These are phyloP conservation scores for Gymnosoma rotundatum DNA, from an alignment of 2,888 invertebrate genomes.

Conservation along the genomic window DNA sequence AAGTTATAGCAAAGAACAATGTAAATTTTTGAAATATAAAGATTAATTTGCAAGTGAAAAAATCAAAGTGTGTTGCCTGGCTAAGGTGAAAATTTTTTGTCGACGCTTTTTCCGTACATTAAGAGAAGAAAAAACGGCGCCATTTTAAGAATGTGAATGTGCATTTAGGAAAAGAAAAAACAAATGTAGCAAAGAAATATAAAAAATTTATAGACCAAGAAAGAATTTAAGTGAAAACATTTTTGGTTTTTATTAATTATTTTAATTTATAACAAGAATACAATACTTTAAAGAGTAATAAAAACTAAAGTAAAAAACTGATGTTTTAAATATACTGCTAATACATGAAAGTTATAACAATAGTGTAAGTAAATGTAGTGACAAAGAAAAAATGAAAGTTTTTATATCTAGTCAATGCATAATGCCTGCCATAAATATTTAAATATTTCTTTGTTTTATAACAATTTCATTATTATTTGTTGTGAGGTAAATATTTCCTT, in stretches of 20 bases:
- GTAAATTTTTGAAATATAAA: slow-evolving; percentile 42
- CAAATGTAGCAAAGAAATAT: slow-evolving; percentile 52
- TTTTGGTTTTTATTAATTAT: slow-evolving; percentile 54
- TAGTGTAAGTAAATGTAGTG: slow-evolving; percentile 58
- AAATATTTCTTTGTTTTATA: slow-evolving; percentile 56
- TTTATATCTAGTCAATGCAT: slow-evolving; percentile 6
- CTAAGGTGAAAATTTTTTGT: slow-evolving; percentile 73
- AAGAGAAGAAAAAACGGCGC: slow-evolving; percentile 79
- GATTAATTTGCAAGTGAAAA: slow-evolving; percentile 50
- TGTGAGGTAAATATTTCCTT: not conserved
- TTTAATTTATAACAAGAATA: slow-evolving; percentile 40
- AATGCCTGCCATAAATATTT: slow-evolving; percentile 17
- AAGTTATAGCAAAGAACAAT: slow-evolving; percentile 52
- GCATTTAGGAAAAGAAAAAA: slow-evolving; percentile 70
- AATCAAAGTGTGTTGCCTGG: slow-evolving; percentile 55
- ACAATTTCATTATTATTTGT: slow-evolving; percentile 8
- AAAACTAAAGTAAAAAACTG: slow-evolving; percentile 37
- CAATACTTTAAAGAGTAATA: slow-evolving; percentile 25
- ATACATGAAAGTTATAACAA: slow-evolving; percentile 51
- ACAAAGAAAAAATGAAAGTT: slow-evolving; percentile 57
- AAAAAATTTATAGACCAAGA: slow-evolving; percentile 40
- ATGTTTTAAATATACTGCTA: slow-evolving; percentile 53
- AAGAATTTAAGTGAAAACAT: slow-evolving; percentile 51
- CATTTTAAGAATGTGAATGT: slow-evolving; percentile 81
- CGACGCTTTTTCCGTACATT: slow-evolving; percentile 72